phyloP scores from a whole-genome alignment of 1,140 invertebrate genomes.

The Euschistus heros region DNA sequence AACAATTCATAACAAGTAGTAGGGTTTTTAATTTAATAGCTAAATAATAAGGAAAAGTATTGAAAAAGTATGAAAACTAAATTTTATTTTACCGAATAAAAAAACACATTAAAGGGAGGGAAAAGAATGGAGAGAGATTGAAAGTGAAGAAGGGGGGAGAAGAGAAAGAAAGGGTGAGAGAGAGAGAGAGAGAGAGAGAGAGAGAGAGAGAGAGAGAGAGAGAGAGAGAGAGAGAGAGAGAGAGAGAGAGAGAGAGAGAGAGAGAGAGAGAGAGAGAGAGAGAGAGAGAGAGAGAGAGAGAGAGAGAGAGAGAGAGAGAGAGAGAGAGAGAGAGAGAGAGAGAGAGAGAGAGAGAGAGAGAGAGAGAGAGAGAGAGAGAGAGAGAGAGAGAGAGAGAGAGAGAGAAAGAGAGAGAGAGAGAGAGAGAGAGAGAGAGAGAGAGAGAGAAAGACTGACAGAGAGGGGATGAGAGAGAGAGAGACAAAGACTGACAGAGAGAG shows the following conservation, averaged over 20 bases:
- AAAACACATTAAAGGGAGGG: background rate
- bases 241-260: background rate
- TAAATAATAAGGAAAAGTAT: too few relatives aligned
- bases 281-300: background rate
- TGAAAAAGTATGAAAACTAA: too few relatives aligned
- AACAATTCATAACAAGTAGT: too few relatives aligned
- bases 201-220: background rate
- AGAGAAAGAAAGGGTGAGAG: background rate
- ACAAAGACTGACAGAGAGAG: background rate
- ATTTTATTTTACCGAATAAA: background rate
- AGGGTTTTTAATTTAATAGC: too few relatives aligned
- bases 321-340: background rate
- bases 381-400: background rate
- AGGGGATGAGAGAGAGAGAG: background rate
- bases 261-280: background rate
- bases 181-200: background rate
- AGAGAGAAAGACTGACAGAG: background rate
- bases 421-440: background rate
- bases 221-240: background rate
- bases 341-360: background rate
- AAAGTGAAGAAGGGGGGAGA: background rate
- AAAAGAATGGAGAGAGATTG: background rate
- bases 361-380: background rate
- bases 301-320: background rate
- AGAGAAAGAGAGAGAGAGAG: background rate